Evolutionary conservation across 2,888 invertebrate genomes (phyloP), one percentile per base, ranked within the genome.

Genomic region (Papilio protenor): DNA sequence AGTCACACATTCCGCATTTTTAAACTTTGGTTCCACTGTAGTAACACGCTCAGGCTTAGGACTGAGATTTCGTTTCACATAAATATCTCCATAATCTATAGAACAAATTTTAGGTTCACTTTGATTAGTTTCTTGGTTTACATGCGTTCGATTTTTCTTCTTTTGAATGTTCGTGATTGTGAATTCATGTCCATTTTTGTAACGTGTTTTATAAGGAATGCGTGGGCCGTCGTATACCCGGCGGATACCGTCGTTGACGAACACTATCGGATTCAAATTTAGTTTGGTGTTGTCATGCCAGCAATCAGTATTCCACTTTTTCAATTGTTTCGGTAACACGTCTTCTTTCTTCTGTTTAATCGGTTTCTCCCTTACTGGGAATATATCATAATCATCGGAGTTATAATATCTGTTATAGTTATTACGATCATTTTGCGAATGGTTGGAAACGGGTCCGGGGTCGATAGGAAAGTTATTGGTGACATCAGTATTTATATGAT

Each of bases 301-400:
- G 72, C 81, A 84, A 18, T 84, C 81, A 40, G 83, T 81, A 27
- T 82, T 79, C 12, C 82, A 80, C 75, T 81, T 85, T 49, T 77
- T 75, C 64, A 86, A 83, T 57, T 84, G 88, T 77, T 85, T 87
- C 12, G 78, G 57, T 27, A 55, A 76, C 23, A 85, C 84, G 0
- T 82, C 80, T 47, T 85, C 81, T 73, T 86, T 87, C 75, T 81
- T 82, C 23, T 78, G 77, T 81, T 86, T 88, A 6, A 81, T 23
- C 2, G 88, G 73, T 47, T 86, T 88, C 81, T 94, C 93, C 82
- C 87, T 93, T 2, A 94, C 93, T 1, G 94, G 94, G 27, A 91
- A 81, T 23, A 93, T 80, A 80, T 94, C 94, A 71, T 93, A 93
- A 52, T 89, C 84, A 76, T 88, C 89, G 4, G 92, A 88, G 79